Evolutionary conservation across 2,888 invertebrate genomes (phyloP), one percentile per base, ranked within the genome.

Genomic region (Drosophila mimica): DNA sequence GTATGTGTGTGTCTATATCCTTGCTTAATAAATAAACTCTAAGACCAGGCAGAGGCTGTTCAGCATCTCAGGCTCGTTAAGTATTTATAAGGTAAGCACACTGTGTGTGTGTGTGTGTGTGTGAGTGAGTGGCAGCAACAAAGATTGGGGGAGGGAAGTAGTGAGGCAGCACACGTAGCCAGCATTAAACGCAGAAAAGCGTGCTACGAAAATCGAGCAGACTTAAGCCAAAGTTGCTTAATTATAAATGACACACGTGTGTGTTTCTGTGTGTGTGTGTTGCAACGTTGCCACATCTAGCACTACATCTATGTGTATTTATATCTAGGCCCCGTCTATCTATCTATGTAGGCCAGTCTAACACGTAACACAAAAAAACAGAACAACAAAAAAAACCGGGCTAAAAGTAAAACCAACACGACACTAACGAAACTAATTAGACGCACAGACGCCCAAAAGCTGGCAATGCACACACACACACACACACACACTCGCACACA

Each of bases 161-260:
- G 46, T 38, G 20, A 8, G 25, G 30, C 17, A 25, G 53, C 43
- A 72, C 82, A 86, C 83, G 84, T 74, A 87, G 85, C 54, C 36
- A 52, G 83, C 79, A 84, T 89, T 85, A 89, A 87, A 76, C 88
- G 86, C 81, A 86, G 79, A 86, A 79, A 74, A 73, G 81, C 74
- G 72, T 76, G 81, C 83, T 81, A 83, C 68, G 71, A 78, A 74
- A 76, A 76, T 71, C 76, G 80, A 80, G 73, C 77, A 78, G 81
- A 77, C 79, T 89, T 80, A 76, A 83, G 82, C 82, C 72, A 75
- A 81, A 77, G 70, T 80, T 82, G 83, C 89, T 91, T 83, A 91
- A 90, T 90, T 91, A 90, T 91, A 90, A 88, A 90, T 90, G 91
- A 90, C 90, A 90, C 89, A 89, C 82, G 89, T 83, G 71, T 72